These are phyloP conservation scores for Athalia circularis DNA, from an alignment of 2,888 invertebrate species.

Conservation along the genomic window DNA sequence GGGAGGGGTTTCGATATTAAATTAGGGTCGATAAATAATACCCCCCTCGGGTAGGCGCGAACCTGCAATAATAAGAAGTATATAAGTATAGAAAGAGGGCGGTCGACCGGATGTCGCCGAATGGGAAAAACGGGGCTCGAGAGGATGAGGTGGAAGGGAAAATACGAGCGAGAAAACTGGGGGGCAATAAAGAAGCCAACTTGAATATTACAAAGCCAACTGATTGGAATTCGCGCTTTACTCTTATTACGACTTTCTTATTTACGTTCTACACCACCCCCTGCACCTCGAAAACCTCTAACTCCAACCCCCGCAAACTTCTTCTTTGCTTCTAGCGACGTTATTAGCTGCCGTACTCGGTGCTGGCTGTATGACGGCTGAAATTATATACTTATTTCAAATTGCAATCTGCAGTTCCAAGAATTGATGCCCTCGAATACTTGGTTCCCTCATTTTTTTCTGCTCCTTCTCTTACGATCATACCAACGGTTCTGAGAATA, in stretches of 20 bases:
- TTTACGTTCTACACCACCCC: conserved; percentile 31
- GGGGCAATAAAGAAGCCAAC: conserved; percentile 66
- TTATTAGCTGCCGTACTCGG: conserved; percentile 24
- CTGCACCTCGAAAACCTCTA: not conserved
- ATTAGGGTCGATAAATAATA: conserved; percentile 71
- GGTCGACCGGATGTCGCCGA: conserved; percentile 48
- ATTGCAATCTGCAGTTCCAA: not conserved
- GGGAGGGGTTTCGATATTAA: conserved; percentile 63
- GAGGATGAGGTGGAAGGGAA: conserved; percentile 48
- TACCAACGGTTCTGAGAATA: not conserved
- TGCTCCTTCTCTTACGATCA: not conserved
- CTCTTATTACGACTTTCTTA: conserved; percentile 42
- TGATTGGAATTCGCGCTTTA: conserved; percentile 60
- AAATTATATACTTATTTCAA: too few relatives aligned
- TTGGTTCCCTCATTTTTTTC: not conserved
- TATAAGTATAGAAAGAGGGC: conserved; percentile 47
- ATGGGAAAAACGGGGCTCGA: conserved; percentile 50
- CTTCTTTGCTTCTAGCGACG: not conserved
- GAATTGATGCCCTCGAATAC: not conserved
- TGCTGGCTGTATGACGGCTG: too few relatives aligned
- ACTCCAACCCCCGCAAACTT: not conserved
- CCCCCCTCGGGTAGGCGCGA: conserved; percentile 56
- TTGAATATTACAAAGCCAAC: conserved; percentile 71
- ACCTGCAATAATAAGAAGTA: conserved; percentile 60
- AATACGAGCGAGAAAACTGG: conserved; percentile 42